A percentile compares a stretch with the other conserved stretches of the same genome.
Conservation (phyloP, 2,797 vertebrate genomes). For the Silurus aristotelis region DNA sequence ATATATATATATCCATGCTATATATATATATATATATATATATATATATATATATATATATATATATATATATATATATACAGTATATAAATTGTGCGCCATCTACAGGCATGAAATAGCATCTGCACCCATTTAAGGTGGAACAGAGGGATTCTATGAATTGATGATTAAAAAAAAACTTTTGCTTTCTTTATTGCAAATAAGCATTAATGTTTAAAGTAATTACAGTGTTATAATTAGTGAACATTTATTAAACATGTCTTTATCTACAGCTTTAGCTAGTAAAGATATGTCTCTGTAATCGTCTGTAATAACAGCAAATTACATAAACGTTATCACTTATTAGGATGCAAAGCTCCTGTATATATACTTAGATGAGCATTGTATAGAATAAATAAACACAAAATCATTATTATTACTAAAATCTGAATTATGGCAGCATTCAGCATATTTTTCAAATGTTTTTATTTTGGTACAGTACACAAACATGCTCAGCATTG, state of each 20-base stretch:
- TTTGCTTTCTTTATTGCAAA: too few relatives aligned
- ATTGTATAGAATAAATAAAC: not conserved
- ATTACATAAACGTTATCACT: not conserved
- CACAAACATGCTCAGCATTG: not conserved
- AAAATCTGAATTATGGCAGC: not conserved
- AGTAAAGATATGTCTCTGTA: not conserved
- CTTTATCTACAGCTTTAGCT: too few relatives aligned
- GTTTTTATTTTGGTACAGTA: not conserved
- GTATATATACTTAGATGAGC: too few relatives aligned
- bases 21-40: not conserved
- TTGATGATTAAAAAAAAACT: too few relatives aligned
- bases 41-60: not conserved
- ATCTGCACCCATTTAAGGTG: too few relatives aligned
- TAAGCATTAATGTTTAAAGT: not conserved
- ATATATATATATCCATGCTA: too few relatives aligned
- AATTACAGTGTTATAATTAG: not conserved
- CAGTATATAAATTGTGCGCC: too few relatives aligned
- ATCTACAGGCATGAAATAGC: too few relatives aligned
- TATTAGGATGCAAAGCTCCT: not conserved
- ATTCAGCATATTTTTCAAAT: not conserved
- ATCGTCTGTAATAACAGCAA: not conserved
- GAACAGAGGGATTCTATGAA: too few relatives aligned
- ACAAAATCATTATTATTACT: not conserved
- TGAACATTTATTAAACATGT: not conserved
- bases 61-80: not conserved